Conservation (phyloP, 2,888 invertebrate species). For the Alentia gelatinosa region DNA sequence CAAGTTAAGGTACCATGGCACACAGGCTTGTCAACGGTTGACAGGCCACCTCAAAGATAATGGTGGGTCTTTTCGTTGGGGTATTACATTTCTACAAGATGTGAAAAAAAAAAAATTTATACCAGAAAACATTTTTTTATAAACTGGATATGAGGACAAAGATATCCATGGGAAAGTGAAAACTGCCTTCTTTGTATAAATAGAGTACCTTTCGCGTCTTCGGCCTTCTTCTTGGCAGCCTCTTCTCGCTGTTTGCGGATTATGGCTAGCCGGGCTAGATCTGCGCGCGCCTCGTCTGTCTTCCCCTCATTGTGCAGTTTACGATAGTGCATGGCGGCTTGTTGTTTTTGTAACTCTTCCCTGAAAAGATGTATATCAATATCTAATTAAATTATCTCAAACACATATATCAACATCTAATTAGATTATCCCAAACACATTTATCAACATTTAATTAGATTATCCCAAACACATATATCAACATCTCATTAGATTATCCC, state of each 20-base stretch:
- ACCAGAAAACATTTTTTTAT: background rate
- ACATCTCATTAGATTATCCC: no score
- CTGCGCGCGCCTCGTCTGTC: constrained; percentile 96
- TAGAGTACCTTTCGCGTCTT: constrained; percentile 86
- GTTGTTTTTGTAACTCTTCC: constrained; percentile 95
- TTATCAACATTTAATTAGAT: no score
- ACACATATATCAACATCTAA: no score
- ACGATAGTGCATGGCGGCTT: constrained; percentile 93
- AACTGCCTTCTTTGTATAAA: background rate
- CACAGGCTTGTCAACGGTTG: background rate
- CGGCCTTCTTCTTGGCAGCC: constrained; percentile 94
- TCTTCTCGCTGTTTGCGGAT: constrained; percentile 97
- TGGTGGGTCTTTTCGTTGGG: background rate
- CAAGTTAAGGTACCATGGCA: background rate
- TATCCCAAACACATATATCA: no score
- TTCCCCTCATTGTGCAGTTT: constrained; percentile 96
- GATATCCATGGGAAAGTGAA: background rate
- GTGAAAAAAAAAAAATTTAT: background rate
- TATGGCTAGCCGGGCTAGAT: constrained; percentile 95
- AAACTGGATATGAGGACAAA: background rate
- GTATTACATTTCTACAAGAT: background rate
- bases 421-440: no score
- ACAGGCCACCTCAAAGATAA: background rate
- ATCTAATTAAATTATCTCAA: no score
- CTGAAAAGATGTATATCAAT: constrained; percentile 79